Percentiles rank a stretch among this genome's conserved stretches.
Evolutionary conservation across 30 jellyfish, hydroid and myxozoan species (phyloP).

Genomic region (Turritopsis dohrnii): DNA sequence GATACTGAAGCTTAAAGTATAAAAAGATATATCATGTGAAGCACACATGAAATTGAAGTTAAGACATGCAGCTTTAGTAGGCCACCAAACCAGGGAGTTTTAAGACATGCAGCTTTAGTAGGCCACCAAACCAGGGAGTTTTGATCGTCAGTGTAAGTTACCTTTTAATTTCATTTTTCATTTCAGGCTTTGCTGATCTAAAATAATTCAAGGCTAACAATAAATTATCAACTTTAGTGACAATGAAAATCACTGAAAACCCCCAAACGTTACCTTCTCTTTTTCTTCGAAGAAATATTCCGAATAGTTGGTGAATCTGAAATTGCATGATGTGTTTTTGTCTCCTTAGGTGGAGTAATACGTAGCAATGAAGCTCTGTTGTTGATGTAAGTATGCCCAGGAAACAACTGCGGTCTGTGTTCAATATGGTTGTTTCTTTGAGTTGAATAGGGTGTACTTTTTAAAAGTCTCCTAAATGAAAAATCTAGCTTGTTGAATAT

Average conservation of each 20-base stretch:
- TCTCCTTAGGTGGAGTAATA: not conserved
- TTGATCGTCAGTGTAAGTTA: too few species aligned
- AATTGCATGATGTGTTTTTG: not conserved
- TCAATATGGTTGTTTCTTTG: not conserved
- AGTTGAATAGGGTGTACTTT: not conserved
- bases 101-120: too few species aligned
- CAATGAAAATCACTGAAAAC: too few species aligned
- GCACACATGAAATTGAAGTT: too few species aligned
- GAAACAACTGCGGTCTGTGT: slow-evolving; percentile 3
- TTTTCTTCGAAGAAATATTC: not conserved
- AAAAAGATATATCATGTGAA: too few species aligned
- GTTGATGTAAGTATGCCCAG: slow-evolving; percentile 18
- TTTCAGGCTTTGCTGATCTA: not conserved
- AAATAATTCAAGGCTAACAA: not conserved
- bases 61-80: too few species aligned
- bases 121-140: too few species aligned
- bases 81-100: too few species aligned
- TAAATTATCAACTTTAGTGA: too few species aligned
- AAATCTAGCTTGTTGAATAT: not conserved
- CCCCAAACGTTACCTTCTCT: not conserved
- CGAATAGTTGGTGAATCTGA: not conserved
- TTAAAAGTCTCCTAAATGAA: not conserved
- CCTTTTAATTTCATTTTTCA: not conserved
- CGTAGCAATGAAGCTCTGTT: slow-evolving; percentile 32
- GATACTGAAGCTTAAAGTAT: too few species aligned